A percentile compares a stretch with the other conserved stretches of the same genome.
Conservation (phyloP, 2,113 vertebrate genomes). For the Pterophyllum scalare region DNA sequence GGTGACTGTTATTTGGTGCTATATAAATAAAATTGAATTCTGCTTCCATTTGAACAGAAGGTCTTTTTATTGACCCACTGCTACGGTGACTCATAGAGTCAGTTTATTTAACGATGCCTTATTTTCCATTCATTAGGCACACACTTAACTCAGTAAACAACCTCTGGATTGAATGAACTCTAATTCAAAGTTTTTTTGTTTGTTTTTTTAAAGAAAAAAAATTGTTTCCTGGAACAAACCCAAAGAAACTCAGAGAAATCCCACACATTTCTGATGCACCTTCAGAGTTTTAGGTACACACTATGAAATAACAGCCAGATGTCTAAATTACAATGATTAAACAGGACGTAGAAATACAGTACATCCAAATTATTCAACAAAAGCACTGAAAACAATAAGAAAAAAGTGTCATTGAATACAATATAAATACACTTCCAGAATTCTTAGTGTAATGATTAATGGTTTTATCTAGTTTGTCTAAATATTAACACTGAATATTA, state of each 20-base stretch:
- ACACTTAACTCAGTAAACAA: neutral
- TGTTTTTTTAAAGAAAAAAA: neutral
- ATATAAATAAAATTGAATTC: neutral
- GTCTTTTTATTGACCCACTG: neutral
- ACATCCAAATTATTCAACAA: neutral
- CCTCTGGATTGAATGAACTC: neutral
- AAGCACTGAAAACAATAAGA: neutral
- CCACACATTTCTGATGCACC: neutral
- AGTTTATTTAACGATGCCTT: neutral
- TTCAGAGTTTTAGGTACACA: neutral
- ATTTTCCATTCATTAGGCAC: neutral
- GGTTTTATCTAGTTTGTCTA: neutral
- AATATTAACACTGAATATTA: neutral
- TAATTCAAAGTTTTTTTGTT: neutral
- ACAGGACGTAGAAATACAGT: neutral
- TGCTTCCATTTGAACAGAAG: neutral
- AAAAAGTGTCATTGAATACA: neutral
- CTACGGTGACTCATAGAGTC: neutral
- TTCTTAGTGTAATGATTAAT: neutral
- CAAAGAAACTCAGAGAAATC: neutral
- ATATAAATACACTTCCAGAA: neutral
- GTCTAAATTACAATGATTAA: neutral
- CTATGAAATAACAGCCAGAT: neutral
- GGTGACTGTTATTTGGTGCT: no score
- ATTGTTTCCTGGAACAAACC: neutral